Evolutionary conservation across 2,888 invertebrate genomes (phyloP).

Genomic region (Lithophane ornitopus): DNA sequence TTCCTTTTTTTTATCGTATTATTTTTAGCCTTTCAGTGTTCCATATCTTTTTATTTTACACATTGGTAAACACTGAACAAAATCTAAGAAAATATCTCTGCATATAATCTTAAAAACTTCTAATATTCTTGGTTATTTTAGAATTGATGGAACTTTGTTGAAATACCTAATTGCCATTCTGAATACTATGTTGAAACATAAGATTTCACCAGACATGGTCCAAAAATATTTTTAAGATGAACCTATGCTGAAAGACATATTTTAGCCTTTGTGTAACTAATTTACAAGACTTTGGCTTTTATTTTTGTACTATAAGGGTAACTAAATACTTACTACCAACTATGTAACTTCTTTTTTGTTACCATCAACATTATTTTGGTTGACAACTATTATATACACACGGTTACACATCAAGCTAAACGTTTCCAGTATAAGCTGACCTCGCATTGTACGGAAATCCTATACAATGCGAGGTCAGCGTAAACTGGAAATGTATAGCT

Average conservation of each 20-base stretch:
- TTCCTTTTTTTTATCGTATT: not conserved
- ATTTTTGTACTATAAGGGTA: not conserved
- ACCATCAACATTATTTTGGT: not conserved
- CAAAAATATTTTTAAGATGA: not conserved
- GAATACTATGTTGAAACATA: not conserved
- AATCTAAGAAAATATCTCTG: not conserved
- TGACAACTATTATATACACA: not conserved
- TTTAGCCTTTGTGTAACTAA: too few relatives aligned
- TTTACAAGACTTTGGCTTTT: not conserved
- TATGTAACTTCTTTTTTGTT: not conserved
- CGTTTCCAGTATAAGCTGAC: too few relatives aligned
- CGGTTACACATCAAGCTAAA: too few relatives aligned
- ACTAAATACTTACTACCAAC: not conserved
- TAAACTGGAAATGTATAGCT: too few relatives aligned
- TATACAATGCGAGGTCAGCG: too few relatives aligned
- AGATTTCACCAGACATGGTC: not conserved
- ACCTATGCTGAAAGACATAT: not conserved
- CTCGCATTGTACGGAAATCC: too few relatives aligned
- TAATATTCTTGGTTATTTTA: not conserved
- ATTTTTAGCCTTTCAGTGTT: not conserved
- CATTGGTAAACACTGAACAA: not conserved
- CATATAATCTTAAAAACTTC: not conserved
- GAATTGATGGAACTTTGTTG: not conserved
- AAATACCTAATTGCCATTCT: constrained; percentile 20
- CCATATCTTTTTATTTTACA: not conserved